Conservation (phyloP, 1,140 invertebrate species). For the Onthophagus taurus region DNA sequence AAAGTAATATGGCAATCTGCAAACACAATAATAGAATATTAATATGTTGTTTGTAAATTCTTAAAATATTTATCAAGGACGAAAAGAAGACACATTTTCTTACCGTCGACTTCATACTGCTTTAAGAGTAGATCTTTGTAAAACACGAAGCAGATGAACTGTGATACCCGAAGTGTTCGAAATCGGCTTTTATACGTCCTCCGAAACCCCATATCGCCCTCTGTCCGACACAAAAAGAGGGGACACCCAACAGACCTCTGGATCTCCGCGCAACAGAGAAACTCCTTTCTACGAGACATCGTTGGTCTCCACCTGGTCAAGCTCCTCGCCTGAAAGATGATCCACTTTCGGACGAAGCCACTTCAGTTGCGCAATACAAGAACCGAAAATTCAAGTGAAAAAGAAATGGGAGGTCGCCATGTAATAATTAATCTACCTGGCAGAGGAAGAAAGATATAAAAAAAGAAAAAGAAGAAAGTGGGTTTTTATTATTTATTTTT, state of each 20-base stretch:
- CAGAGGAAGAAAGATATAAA: too few species aligned
- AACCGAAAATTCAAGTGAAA: not conserved
- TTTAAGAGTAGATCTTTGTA: slow-evolving; percentile 10
- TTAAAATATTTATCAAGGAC: not conserved
- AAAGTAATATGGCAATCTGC: slow-evolving; percentile 20
- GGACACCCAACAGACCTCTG: too few species aligned
- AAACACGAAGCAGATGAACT: slow-evolving; percentile 22
- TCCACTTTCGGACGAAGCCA: slow-evolving; percentile 4
- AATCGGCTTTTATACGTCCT: slow-evolving; percentile 1
- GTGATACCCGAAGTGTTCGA: not conserved
- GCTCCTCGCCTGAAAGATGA: too few species aligned
- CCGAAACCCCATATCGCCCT: not conserved
- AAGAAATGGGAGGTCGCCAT: too few species aligned
- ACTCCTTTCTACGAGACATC: slow-evolving; percentile 18
- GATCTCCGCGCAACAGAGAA: slow-evolving; percentile 6
- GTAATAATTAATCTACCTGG: too few species aligned
- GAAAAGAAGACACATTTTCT: slow-evolving; percentile 10
- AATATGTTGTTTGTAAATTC: not conserved
- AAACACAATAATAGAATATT: slow-evolving; percentile 9
- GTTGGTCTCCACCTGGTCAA: slow-evolving; percentile 12
- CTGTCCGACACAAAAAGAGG: slow-evolving; percentile 11
- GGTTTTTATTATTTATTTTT: too few species aligned
- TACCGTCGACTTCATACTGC: slow-evolving; percentile 27
- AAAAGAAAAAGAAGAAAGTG: too few species aligned
- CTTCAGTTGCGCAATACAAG: not conserved